Base-by-base conservation (phyloP, 1,140 invertebrate species). In the Mylabris phalerata region DNA sequence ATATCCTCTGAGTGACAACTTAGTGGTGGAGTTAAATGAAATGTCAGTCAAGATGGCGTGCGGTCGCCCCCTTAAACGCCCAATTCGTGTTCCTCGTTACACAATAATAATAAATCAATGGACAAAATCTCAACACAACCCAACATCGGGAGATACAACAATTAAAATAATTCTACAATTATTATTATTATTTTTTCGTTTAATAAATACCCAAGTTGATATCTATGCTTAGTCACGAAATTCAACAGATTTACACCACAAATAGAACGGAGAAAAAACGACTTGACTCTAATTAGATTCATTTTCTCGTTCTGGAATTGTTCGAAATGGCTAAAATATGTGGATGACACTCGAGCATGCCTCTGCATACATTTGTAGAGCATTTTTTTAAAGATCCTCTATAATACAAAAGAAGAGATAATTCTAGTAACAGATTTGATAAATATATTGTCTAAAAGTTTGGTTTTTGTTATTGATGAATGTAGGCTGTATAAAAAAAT, bases 11-110 rank as follows among this genome's bases (percentile, higher is more conserved):
- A 72, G 65, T 71, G 71, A 71, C 71, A 71, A 67, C 58, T 19
- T 63, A 57, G 62, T 61, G 62, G 60, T 67, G 65, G 67, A 72
- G 67, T 72, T 72, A 72, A 72, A 72, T 72, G 71, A 72, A 72
- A 72, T 65, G 71, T 72, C 71, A 71, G 63, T 72, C 71, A 72
- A 69, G 70, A 68, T 67, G 64, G 69, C 62, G 57, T 62, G 60
- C 59, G 61, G 63, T 66, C 56, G 63, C 63, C 62, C 50, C 44
- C 48, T 62, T 63, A 55, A 52, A 69, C 67, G 71, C 69, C 69
- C 69, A 69, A 66, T 69, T 55, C 68, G 68, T 72, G 71, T 72
- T 66, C 55, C 64, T 67, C 64, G 60, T 66, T 68, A 68, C 65
- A 68, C 55, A 60, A 56, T 55, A 66, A 67, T 67, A 71, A 72